Evolutionary conservation across 1,140 invertebrate species (phyloP).

Genomic region (Daktulosphaira vitifoliae): DNA sequence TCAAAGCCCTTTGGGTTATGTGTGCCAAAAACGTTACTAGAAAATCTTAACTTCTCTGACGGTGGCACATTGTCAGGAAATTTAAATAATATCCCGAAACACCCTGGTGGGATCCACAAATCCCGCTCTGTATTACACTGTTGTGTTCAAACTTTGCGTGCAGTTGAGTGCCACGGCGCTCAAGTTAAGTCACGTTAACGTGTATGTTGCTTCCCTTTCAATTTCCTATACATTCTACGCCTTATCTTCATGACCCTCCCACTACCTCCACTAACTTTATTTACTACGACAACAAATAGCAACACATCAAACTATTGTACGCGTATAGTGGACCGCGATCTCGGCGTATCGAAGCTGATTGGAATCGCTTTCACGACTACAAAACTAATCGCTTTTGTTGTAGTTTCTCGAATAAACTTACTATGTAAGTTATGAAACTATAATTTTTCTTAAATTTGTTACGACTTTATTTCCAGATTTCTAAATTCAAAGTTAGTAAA

Average conservation of each 20-base stretch:
- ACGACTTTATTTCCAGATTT: too few species aligned
- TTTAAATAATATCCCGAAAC: constrained; percentile 24
- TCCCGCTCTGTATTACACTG: not conserved
- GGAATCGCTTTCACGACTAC: too few species aligned
- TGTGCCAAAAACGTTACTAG: constrained; percentile 20
- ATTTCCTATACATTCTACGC: constrained; percentile 12
- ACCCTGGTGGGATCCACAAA: not conserved
- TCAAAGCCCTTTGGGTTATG: not conserved
- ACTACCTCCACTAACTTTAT: not conserved
- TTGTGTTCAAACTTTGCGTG: constrained; percentile 26
- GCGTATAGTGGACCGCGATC: too few species aligned
- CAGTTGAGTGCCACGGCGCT: constrained; percentile 10
- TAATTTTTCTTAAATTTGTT: too few species aligned
- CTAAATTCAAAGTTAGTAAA: too few species aligned
- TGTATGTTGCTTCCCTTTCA: constrained; percentile 29
- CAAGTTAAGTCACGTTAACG: constrained; percentile 28
- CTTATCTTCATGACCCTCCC: not conserved
- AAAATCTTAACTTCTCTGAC: constrained; percentile 16
- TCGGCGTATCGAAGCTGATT: too few species aligned
- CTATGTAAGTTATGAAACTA: too few species aligned
- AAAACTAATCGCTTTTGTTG: too few species aligned
- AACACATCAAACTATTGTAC: constrained; percentile 2
- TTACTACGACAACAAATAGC: not conserved
- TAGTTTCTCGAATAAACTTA: too few species aligned
- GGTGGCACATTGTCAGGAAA: constrained; percentile 25